Evolutionary conservation across 2,113 vertebrate species (phyloP).

Genomic region (Gavialis gangeticus): DNA sequence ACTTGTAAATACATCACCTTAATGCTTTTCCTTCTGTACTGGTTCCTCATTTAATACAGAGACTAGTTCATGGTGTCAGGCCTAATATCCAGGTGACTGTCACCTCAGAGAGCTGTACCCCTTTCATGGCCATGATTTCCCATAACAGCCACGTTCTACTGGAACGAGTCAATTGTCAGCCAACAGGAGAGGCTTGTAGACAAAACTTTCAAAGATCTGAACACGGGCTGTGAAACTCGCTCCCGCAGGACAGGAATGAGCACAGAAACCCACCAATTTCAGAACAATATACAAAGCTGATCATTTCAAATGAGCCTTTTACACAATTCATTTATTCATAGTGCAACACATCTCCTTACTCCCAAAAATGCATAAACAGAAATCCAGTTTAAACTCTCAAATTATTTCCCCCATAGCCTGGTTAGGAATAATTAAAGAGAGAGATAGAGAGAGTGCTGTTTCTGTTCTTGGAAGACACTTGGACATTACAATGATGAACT

Average conservation of each 20-base stretch:
- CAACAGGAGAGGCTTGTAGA: neutral
- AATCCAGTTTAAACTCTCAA: neutral
- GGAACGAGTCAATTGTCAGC: neutral
- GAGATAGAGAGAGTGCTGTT: too few relatives aligned
- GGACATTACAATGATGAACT: neutral
- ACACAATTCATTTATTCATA: neutral
- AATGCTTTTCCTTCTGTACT: conserved; percentile 60
- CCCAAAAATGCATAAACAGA: neutral
- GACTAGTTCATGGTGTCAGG: conserved; percentile 13
- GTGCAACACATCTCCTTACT: neutral
- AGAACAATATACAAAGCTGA: neutral
- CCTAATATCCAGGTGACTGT: conserved; percentile 30
- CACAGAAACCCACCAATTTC: neutral
- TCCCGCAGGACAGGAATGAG: neutral
- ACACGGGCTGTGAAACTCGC: neutral
- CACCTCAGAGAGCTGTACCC: conserved; percentile 32
- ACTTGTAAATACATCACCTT: neutral
- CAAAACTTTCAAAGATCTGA: neutral
- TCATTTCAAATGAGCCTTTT: neutral
- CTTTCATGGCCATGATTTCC: conserved; percentile 17
- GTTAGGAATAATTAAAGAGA: neutral
- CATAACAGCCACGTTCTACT: neutral
- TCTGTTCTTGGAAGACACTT: conserved; percentile 4
- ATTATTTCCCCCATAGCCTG: neutral
- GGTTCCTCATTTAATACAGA: conserved; percentile 63